Evolutionary conservation across 2,888 invertebrate genomes (phyloP).

Genomic region (Drosophila maculinotata): DNA sequence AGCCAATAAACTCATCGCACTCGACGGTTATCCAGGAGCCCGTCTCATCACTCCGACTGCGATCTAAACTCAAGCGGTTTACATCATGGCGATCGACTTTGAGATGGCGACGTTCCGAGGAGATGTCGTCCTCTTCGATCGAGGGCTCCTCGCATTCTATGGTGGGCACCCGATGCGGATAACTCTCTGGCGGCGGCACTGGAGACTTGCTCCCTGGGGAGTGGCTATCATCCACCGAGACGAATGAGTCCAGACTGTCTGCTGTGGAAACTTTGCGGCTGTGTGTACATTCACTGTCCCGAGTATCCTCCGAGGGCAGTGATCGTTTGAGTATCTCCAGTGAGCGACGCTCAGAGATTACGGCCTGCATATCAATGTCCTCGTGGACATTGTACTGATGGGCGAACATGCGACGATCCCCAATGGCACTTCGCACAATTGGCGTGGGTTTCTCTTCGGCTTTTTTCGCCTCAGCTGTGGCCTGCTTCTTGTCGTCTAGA

Average conservation of each 20-base stretch:
- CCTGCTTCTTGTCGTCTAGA: conserved; percentile 87
- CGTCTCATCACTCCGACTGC: conserved; percentile 89
- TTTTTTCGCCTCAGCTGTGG: conserved; percentile 79
- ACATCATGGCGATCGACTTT: conserved; percentile 81
- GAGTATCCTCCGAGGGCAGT: conserved; percentile 85
- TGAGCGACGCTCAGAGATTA: conserved; percentile 87
- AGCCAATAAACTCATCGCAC: conserved; percentile 88
- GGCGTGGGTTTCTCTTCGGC: conserved; percentile 84
- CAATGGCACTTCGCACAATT: conserved; percentile 75
- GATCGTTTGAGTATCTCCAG: conserved; percentile 87
- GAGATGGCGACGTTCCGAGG: conserved; percentile 81
- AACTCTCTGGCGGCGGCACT: conserved; percentile 71
- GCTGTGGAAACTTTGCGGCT: conserved; percentile 86
- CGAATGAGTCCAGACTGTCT: conserved; percentile 85
- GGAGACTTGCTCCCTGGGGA: conserved; percentile 86
- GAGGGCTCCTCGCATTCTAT: conserved; percentile 85
- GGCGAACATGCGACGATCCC: conserved; percentile 83
- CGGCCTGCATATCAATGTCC: conserved; percentile 87
- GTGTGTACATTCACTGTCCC: conserved; percentile 78
- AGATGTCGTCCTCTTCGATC: conserved; percentile 84
- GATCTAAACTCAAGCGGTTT: conserved; percentile 84
- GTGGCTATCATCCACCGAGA: conserved; percentile 88
- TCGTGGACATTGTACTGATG: conserved; percentile 84
- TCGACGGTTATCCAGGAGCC: conserved; percentile 89
- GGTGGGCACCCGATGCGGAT: conserved; percentile 84